Conservation (phyloP, 2,888 invertebrate species). For the Alloscopus bannaensis region DNA sequence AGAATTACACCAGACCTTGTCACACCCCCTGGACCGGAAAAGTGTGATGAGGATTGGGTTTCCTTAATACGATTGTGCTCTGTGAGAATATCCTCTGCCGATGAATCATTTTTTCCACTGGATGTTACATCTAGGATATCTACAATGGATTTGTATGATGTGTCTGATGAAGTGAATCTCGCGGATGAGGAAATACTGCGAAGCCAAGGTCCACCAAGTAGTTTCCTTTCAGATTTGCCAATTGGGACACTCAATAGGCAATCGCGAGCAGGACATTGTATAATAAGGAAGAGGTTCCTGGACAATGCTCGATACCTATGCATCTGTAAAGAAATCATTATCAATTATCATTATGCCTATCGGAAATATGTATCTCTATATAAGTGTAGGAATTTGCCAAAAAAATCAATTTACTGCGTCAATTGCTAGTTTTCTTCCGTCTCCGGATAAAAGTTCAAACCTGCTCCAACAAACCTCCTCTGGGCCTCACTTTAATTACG, state of each 20-base stretch:
- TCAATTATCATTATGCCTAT: too few species aligned
- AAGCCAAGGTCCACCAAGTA: slow-evolving; percentile 26
- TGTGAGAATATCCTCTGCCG: background rate
- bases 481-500: too few species aligned
- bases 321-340: slow-evolving; percentile 50
- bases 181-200: slow-evolving; percentile 11
- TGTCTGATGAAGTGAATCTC: slow-evolving; percentile 10
- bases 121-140: slow-evolving; percentile 63
- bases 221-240: background rate
- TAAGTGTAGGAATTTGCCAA: too few species aligned
- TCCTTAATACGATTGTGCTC: slow-evolving; percentile 36
- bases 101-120: slow-evolving; percentile 16
- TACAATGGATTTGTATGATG: slow-evolving; percentile 51
- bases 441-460: too few species aligned
- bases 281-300: slow-evolving; percentile 48
- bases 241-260: background rate
- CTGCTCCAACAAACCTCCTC: too few species aligned
- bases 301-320: slow-evolving; percentile 58
- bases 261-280: slow-evolving; percentile 2
- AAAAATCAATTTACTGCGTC: too few species aligned
- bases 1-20: slow-evolving; percentile 77
- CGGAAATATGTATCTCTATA: too few species aligned
- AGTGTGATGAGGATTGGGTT: slow-evolving; percentile 36
- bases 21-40: slow-evolving; percentile 53
- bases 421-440: too few species aligned